Percentiles rank a stretch among this genome's conserved stretches.
phyloP scores from a whole-genome alignment of 1,140 invertebrate genomes.

The Drosophila varians region DNA sequence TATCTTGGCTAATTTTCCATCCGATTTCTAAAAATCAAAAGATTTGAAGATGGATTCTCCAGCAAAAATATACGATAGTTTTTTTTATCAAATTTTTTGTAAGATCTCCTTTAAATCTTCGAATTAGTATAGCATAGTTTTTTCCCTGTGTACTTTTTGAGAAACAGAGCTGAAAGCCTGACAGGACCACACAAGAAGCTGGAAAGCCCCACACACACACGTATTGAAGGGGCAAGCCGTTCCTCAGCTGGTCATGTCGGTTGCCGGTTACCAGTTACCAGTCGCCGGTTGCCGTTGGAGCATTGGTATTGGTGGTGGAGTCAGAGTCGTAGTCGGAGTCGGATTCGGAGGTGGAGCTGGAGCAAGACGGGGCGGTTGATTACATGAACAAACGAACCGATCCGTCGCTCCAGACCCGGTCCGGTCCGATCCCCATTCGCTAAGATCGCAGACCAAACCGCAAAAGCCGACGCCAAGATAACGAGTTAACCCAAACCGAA shows the following conservation, averaged over 20 bases:
- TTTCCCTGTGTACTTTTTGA: slow-evolving; percentile 29
- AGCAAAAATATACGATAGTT: no score
- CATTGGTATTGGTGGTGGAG: slow-evolving; percentile 8
- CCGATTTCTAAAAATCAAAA: no score
- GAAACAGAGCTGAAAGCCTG: slow-evolving; percentile 54
- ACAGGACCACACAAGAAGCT: slow-evolving; percentile 78
- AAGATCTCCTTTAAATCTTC: no score
- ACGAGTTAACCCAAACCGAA: slow-evolving; percentile 63
- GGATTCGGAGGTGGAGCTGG: slow-evolving; percentile 5
- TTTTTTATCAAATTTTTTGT: no score
- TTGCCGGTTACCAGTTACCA: slow-evolving; percentile 12
- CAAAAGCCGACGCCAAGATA: slow-evolving; percentile 79
- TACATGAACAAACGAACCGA: slow-evolving; percentile 77
- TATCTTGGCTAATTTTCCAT: no score
- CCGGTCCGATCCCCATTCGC: slow-evolving; percentile 18
- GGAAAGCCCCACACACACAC: slow-evolving; percentile 68
- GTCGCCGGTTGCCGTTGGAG: slow-evolving; percentile 23
- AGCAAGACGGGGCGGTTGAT: slow-evolving; percentile 67
- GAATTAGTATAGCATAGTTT: not conserved
- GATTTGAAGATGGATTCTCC: no score
- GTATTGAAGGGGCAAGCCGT: slow-evolving; percentile 9
- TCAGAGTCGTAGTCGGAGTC: no score
- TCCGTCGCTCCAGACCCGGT: slow-evolving; percentile 21
- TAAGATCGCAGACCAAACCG: slow-evolving; percentile 58
- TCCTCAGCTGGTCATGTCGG: slow-evolving; percentile 31